A percentile compares a stretch with the other conserved stretches of the same genome.
phyloP scores from a whole-genome alignment of 1,140 invertebrate genomes.

The Thalassaphorura encarpata region DNA sequence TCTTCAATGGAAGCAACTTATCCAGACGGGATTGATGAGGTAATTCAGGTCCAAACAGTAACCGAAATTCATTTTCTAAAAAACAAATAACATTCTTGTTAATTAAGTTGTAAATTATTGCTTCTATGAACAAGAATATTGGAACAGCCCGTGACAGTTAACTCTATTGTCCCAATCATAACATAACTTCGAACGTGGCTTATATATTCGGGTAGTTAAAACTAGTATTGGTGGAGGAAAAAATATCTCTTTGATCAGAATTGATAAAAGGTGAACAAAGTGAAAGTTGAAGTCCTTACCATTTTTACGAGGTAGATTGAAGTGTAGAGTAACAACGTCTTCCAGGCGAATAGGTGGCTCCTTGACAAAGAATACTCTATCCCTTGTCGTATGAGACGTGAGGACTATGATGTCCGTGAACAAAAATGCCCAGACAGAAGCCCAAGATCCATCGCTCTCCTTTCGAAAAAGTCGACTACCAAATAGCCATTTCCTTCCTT shows the following conservation, averaged over 20 bases:
- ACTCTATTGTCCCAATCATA: not conserved
- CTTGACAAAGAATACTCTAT: conserved; percentile 31
- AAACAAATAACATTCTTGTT: no score
- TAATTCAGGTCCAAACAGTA: conserved; percentile 23
- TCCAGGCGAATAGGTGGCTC: conserved; percentile 26
- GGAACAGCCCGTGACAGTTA: no score
- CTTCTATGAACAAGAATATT: no score
- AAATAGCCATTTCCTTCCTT: conserved; percentile 30
- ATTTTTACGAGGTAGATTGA: conserved; percentile 28
- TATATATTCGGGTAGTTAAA: not conserved
- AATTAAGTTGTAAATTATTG: no score
- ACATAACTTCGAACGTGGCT: not conserved
- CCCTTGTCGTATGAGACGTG: conserved; percentile 25
- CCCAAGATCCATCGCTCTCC: conserved; percentile 27
- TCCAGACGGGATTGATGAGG: conserved; percentile 20
- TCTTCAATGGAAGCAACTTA: conserved; percentile 18
- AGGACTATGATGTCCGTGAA: conserved; percentile 28
- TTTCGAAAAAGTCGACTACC: conserved; percentile 25
- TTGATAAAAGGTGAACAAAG: not conserved
- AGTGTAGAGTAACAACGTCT: conserved; percentile 31
- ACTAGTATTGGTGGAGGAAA: not conserved
- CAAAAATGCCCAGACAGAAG: conserved; percentile 31
- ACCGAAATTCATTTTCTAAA: conserved; percentile 30
- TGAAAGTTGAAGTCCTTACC: conserved; percentile 14
- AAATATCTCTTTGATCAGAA: not conserved